These are phyloP conservation scores for Karalla daura DNA, from an alignment of 2,797 vertebrate genomes.

Conservation along the genomic window DNA sequence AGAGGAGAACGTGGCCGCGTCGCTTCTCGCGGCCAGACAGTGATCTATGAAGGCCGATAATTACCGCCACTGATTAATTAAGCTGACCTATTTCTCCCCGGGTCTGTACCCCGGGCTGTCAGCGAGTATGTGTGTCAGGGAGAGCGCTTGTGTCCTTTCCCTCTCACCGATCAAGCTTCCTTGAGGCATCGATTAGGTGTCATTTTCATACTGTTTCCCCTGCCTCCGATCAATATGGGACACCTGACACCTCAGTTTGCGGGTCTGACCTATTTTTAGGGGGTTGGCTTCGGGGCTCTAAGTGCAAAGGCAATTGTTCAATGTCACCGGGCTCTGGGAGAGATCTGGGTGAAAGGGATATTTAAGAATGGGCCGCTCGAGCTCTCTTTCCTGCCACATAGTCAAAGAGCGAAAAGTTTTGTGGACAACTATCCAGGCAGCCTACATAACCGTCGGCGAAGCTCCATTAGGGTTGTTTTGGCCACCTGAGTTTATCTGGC, in stretches of 20 bases:
- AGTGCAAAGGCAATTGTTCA: slow-evolving; percentile 38
- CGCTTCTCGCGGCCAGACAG: slow-evolving; percentile 33
- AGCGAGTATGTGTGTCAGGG: slow-evolving; percentile 4
- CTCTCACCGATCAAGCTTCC: slow-evolving; percentile 49
- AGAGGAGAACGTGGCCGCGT: slow-evolving; percentile 34
- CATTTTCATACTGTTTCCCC: slow-evolving; percentile 62
- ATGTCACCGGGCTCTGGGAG: slow-evolving; percentile 36
- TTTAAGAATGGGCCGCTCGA: slow-evolving; percentile 12
- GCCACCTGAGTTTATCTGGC: slow-evolving; percentile 33
- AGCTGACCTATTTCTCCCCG: slow-evolving; percentile 54
- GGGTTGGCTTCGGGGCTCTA: slow-evolving; percentile 20
- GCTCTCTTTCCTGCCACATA: not conserved
- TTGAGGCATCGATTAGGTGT: slow-evolving; percentile 74
- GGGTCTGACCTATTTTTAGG: slow-evolving; percentile 57
- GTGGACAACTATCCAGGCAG: slow-evolving; percentile 13
- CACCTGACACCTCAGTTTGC: slow-evolving; percentile 62
- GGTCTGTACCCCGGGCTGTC: slow-evolving; percentile 19
- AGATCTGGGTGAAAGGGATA: slow-evolving; percentile 26
- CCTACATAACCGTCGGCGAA: not conserved
- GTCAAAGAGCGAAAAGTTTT: slow-evolving; percentile 7
- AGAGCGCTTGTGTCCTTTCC: slow-evolving; percentile 47
- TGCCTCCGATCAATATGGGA: slow-evolving; percentile 63
- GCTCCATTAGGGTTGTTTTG: slow-evolving; percentile 26
- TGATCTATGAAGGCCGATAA: slow-evolving; percentile 51
- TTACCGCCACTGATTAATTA: slow-evolving; percentile 51